Percentiles rank a stretch among this genome's conserved stretches.
These are phyloP conservation scores for Hyperopisus bebe DNA, from an alignment of 2,113 vertebrate species.

Conservation along the genomic window DNA sequence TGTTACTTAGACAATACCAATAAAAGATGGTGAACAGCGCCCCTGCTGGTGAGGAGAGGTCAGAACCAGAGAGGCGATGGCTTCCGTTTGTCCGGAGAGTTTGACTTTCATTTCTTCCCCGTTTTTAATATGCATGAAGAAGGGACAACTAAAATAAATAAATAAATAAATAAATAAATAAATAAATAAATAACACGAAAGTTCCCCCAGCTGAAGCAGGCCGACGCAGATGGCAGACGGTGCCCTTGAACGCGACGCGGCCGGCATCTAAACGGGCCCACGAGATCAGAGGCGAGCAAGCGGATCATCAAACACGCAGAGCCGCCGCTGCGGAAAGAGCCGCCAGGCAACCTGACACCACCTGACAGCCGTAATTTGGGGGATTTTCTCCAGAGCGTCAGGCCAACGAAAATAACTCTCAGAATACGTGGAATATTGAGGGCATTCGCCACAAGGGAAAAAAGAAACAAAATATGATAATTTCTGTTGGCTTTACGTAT, in stretches of 20 bases:
- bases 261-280: constrained; percentile 5
- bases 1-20: not conserved
- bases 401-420: constrained; percentile 62
- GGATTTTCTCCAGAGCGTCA: constrained; percentile 61
- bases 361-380: constrained; percentile 66
- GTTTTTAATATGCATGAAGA: constrained; percentile 7
- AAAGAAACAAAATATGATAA: constrained; percentile 56
- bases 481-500: constrained; percentile 48
- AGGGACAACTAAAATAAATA: not conserved
- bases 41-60: not conserved
- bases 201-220: constrained; percentile 37
- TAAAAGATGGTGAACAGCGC: not conserved
- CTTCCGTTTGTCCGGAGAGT: not conserved
- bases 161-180: not conserved
- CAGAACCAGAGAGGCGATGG: not conserved
- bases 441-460: constrained; percentile 42
- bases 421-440: constrained; percentile 61
- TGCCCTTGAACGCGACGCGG: not conserved
- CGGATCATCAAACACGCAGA: constrained; percentile 50
- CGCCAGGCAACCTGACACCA: constrained; percentile 49
- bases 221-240: not conserved
- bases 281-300: constrained; percentile 60
- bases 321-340: constrained; percentile 43
- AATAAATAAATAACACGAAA: not conserved
- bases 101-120: not conserved